These are phyloP conservation scores for Chrysolina americana DNA, from an alignment of 2,888 invertebrate genomes.

Conservation along the genomic window DNA sequence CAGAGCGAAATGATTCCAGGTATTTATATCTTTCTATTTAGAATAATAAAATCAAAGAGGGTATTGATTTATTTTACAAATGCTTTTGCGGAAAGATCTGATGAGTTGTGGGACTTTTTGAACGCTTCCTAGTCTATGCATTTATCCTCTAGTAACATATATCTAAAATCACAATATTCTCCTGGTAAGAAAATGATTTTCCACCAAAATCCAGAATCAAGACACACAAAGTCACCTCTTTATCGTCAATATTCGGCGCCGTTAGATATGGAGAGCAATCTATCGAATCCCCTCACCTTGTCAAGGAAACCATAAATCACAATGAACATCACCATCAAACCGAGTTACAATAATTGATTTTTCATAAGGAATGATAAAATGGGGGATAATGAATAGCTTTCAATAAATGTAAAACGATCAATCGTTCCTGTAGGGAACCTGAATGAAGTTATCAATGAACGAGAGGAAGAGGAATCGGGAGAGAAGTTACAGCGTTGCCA, in stretches of 20 bases:
- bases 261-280: not conserved
- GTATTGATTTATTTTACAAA: too few species aligned
- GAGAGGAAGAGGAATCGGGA: not conserved
- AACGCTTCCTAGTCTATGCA: too few species aligned
- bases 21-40: too few species aligned
- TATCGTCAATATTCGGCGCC: not conserved
- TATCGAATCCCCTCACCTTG: conserved; percentile 15
- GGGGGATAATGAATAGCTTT: conserved; percentile 35
- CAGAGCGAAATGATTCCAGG: too few species aligned
- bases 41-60: too few species aligned
- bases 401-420: conserved; percentile 33
- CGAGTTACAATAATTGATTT: conserved; percentile 41
- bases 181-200: not conserved
- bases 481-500: not conserved
- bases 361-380: conserved; percentile 35
- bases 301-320: conserved; percentile 35
- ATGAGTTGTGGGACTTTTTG: too few species aligned
- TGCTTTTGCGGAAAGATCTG: too few species aligned
- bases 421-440: conserved; percentile 16
- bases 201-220: not conserved
- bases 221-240: not conserved
- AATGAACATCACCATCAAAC: conserved; percentile 38
- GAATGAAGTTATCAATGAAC: conserved; percentile 23
- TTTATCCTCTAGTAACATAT: too few species aligned
- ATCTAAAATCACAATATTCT: too few species aligned